Base-by-base conservation (phyloP, 2,113 vertebrate species). In the Chlorodrepanis virens region DNA sequence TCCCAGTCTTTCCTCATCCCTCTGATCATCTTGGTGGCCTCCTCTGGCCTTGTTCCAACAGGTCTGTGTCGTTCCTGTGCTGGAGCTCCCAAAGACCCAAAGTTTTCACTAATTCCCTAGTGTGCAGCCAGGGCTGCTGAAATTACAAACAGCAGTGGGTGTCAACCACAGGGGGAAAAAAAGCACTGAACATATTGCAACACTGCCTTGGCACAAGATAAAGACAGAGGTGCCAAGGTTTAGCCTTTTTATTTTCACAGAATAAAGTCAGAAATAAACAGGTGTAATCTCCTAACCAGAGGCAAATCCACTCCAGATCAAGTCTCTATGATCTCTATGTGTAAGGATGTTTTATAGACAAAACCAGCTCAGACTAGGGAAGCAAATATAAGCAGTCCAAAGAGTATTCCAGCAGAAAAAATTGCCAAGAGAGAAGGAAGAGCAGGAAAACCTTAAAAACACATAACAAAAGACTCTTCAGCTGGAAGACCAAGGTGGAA, bases 101-200 rank as follows among this genome's bases (percentile, higher is more conserved):
- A 45, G 5, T 9, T 60, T 45, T 24, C 35, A 21, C 22, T 27
- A 39, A 60, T 39, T 60, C 35, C 35, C 57, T 37, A 6, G 37
- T 12, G 35, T 12, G 23, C 24, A 60, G 25, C 5, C 90, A 81
- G 63, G 35, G 86, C 86, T 74, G 94, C 93, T 67, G 87, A 70
- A 90, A 52, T 63, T 45, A 89, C 76, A 78, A 83, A 78, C 60
- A 89, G 86, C 89, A 71, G 45, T 22, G 91, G 80, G 91, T 92
- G 94, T 90, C 93, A 93, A 64, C 94, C 94, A 57, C 89, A 63
- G 37, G 16, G 56, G 19, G 54, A 80, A 60, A 81, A 61, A 63
- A 54, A 64, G 28, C 7, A 4, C 60, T 44, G 64, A 87, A 47
- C 23, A 1, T n/a, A 78, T 92, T 95, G 89, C 89, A 81, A 81